Base-by-base conservation (phyloP, 2,888 invertebrate species). In the Dasysyrphus tricinctus region DNA sequence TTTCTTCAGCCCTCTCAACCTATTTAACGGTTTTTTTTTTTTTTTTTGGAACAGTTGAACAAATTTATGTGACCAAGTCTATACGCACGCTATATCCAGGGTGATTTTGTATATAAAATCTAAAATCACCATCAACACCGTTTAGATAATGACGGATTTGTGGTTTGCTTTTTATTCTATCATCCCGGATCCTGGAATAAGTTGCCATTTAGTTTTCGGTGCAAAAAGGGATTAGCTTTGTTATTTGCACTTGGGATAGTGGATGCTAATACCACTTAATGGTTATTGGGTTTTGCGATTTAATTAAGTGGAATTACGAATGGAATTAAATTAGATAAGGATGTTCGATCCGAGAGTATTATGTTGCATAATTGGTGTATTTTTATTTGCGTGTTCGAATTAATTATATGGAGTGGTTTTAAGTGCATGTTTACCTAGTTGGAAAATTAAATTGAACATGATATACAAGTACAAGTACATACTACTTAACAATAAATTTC, bases 131-230 rank as follows among this genome's bases (percentile, higher is more conserved):
- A 81, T 81, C 70, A 74, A 67, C 61, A 47, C 54, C 73, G 78
- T 75, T 81, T 74, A 75, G 78, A 63, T 81, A 74, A 78, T 78
- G 77, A 59, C 63, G 69, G 78, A 86, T 81, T 81, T 75, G 81
- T 44, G 85, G 78, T 70, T 81, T 34, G 63, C 73, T 34, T 34
- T 56, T 32, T 56, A 81, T 80, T 85, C 49, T 49, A 67, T 47
- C 32, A 24, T 32, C n/a, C n/a, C 39, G 37, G 37, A 5, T 19
- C 0, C 1, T 14, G 14, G 63, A 70, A 49, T 59, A 19, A 63
- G 69, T 42, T 63, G 44, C 29, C 39, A 63, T 29, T 42, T 63
- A 63, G 63, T 44, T 63, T 29, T 44, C 39, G 29, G 14, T 42
- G 49, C 37, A 34, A 37, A 39, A 67, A 69, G 69, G 69, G 69